These are phyloP conservation scores for Cistogaster globosa DNA, from an alignment of 2,888 invertebrate genomes.

Conservation along the genomic window DNA sequence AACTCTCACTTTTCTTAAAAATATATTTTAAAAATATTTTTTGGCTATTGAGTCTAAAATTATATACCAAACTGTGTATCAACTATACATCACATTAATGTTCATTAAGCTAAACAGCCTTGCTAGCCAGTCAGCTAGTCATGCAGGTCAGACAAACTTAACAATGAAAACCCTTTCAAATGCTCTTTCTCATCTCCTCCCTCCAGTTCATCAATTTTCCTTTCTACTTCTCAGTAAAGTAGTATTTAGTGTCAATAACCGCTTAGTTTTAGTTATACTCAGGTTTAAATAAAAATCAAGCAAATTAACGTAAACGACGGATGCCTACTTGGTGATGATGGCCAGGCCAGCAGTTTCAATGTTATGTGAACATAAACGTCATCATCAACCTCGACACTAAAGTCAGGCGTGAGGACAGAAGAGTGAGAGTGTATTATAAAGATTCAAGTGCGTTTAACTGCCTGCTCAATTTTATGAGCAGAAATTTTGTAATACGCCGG, in stretches of 20 bases:
- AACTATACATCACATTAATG: background rate
- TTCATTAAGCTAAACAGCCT: conserved; percentile 45
- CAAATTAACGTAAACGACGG: conserved; percentile 24
- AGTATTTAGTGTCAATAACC: conserved; percentile 63
- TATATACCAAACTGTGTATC: no score
- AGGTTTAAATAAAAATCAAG: conserved; percentile 44
- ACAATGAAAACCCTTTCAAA: conserved; percentile 38
- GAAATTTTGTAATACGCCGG: conserved; percentile 34
- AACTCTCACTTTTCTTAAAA: no score
- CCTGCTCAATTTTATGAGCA: conserved; percentile 29
- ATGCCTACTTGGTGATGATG: conserved; percentile 39
- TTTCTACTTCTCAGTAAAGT: conserved; percentile 30
- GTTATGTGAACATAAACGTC: conserved; percentile 36
- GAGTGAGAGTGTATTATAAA: background rate
- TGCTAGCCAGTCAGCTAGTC: conserved; percentile 23
- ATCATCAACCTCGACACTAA: conserved; percentile 23
- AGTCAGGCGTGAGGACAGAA: conserved; percentile 9
- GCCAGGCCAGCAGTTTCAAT: conserved; percentile 32
- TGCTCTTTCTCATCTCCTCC: conserved; percentile 54
- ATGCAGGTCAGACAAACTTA: conserved; percentile 19
- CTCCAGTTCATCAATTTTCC: conserved; percentile 58
- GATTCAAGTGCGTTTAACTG: conserved; percentile 28
- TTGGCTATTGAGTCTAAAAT: no score
- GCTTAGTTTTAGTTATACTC: conserved; percentile 43
- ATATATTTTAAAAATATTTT: no score